These are phyloP conservation scores for Brachirus orientalis DNA, from an alignment of 2,113 vertebrate species.

Conservation along the genomic window DNA sequence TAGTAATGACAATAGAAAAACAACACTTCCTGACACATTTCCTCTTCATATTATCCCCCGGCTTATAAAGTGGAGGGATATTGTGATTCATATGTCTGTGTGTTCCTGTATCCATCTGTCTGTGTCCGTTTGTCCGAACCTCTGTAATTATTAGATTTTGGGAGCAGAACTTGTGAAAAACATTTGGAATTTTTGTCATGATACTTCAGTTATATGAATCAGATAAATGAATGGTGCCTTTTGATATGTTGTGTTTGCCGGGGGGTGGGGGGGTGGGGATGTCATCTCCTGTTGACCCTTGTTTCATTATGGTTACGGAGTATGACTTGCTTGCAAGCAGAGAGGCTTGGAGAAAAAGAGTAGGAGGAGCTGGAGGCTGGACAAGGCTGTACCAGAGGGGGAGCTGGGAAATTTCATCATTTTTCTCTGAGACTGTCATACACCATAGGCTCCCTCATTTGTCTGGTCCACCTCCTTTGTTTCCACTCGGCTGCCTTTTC, in stretches of 20 bases:
- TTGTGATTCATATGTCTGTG: too few species aligned
- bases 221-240: not conserved
- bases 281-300: constrained; percentile 22
- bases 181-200: too few species aligned
- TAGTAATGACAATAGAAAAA: constrained; percentile 61
- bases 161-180: too few species aligned
- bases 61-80: not conserved
- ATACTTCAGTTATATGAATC: not conserved
- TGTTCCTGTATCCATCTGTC: not conserved
- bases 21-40: constrained; percentile 65
- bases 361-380: constrained; percentile 39
- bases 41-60: not conserved
- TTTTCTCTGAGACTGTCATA: constrained; percentile 80
- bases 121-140: not conserved
- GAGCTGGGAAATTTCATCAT: constrained; percentile 75
- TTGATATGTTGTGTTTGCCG: not conserved
- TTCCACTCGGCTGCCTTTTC: constrained; percentile 58
- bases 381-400: constrained; percentile 66
- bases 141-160: not conserved
- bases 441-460: constrained; percentile 76
- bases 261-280: too few species aligned
- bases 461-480: constrained; percentile 79
- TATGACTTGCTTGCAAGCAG: constrained; percentile 39
- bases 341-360: constrained; percentile 30
- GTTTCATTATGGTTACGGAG: constrained; percentile 58